phyloP scores from a whole-genome alignment of 2,888 invertebrate species.

The Trachelus troglodyta region DNA sequence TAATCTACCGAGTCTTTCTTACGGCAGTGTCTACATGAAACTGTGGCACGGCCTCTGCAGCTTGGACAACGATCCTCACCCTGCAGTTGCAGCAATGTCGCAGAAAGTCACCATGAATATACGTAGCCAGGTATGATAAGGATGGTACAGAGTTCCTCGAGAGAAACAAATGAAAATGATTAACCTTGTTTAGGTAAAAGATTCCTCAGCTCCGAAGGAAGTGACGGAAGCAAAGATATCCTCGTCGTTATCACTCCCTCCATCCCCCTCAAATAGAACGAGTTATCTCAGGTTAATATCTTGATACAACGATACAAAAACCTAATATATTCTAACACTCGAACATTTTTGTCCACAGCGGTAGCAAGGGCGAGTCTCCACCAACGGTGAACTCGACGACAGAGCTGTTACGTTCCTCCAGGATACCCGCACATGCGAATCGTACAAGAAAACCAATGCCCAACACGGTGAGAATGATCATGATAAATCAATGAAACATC shows the following conservation, averaged over 20 bases:
- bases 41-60: conserved; percentile 86
- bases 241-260: conserved; percentile 69
- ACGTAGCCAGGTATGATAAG: conserved; percentile 73
- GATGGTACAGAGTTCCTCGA: not conserved
- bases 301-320: not conserved
- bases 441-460: conserved; percentile 67
- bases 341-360: conserved; percentile 18
- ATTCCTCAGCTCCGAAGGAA: conserved; percentile 64
- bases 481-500: not conserved
- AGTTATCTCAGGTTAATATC: conserved; percentile 66
- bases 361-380: conserved; percentile 68
- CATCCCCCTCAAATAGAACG: conserved; percentile 71
- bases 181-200: conserved; percentile 57
- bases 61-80: conserved; percentile 89
- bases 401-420: conserved; percentile 61
- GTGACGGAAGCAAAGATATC: conserved; percentile 64
- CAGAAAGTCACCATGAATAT: conserved; percentile 82
- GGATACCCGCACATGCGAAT: conserved; percentile 49
- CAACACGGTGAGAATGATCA: conserved; percentile 64
- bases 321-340: not conserved
- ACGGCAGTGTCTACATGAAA: conserved; percentile 87
- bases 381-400: conserved; percentile 66
- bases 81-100: conserved; percentile 83
- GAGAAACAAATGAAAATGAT: conserved; percentile 8
- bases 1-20: conserved; percentile 69